Percentiles rank a stretch among this genome's conserved stretches.
These are phyloP conservation scores for Halichoerus grypus DNA, from an alignment of 2,113 vertebrate species.

Conservation along the genomic window DNA sequence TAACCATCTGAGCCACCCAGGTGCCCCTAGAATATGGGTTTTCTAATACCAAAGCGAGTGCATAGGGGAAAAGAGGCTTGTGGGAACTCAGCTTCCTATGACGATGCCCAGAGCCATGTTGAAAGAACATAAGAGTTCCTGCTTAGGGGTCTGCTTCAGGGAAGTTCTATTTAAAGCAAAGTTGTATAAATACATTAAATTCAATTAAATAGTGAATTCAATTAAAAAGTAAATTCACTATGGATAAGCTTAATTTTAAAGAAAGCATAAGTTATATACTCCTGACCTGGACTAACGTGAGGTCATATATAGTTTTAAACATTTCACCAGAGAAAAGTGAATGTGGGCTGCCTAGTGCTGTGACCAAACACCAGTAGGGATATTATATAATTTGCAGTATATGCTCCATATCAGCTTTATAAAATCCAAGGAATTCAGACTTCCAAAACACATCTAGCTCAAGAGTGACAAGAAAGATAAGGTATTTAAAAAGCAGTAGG, in stretches of 20 bases:
- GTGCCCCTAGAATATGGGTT: neutral
- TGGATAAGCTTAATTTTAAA: neutral
- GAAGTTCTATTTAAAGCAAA: neutral
- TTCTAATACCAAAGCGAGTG: neutral
- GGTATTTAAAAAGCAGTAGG: neutral
- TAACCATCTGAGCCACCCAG: too few relatives aligned
- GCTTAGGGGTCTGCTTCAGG: neutral
- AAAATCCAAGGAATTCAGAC: conserved; percentile 20
- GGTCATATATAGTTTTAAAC: neutral
- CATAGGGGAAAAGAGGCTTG: neutral
- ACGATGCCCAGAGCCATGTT: neutral
- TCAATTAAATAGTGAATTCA: neutral
- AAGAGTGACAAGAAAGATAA: neutral
- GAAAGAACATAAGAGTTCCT: neutral
- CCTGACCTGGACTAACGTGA: neutral
- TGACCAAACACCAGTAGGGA: neutral
- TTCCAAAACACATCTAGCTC: neutral
- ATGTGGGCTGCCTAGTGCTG: neutral
- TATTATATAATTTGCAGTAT: neutral
- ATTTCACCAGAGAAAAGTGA: neutral
- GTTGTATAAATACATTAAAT: neutral
- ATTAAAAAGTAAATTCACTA: neutral
- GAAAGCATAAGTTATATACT: neutral
- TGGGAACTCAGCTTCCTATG: neutral
- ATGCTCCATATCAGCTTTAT: neutral